Base-by-base conservation (phyloP, 2,888 invertebrate genomes). In the Lamproptera curius region DNA sequence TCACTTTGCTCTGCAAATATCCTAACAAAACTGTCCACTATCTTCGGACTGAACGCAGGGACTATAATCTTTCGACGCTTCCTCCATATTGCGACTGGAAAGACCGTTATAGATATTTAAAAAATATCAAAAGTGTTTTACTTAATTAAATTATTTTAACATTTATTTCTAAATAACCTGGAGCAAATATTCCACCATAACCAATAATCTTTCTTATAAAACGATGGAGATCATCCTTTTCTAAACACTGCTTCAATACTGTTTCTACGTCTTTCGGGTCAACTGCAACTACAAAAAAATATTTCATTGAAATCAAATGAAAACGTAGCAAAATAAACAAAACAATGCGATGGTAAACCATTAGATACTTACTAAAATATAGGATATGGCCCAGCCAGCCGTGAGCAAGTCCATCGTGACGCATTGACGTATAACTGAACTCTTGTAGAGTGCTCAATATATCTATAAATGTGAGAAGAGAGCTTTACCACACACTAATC, bases 31-130 rank as follows among this genome's bases (percentile, higher is more conserved):
- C 82, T 89, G 51, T 92, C 90, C n/a, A 93, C 75, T 50, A 92
- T 90, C 66, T 89, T 91, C 51, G 92, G 92, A 61, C 91, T 92
- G 63, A 93, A 93, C 0, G 91, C 90, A 16, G 92, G 92, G 16
- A 91, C 87, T 41, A 93, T 67, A 46, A 92, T 72, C 68, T 91
- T 92, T 3, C 93, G 76, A 13, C 92, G 82, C 1, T 73, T 73
- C 52, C 88, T 84, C 93, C 93, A 93, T 59, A 91, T 91, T 1
- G 79, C 31, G 34, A 86, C 86, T 87, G 55, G 20, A 20, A 31
- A 31, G 28, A 6, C 3, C 3, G 20, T 20, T 20, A 20, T 5
- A 20, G 6, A 20, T 6, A 20, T 20, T 6, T 5, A 20, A n/a
- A n/a, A n/a, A 20, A 20, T 20, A 20, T 20, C 3, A 20, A 20